Evolutionary conservation across 2,888 invertebrate genomes (phyloP), one percentile per base, ranked within the genome.

Genomic region (Diaphora mendica): DNA sequence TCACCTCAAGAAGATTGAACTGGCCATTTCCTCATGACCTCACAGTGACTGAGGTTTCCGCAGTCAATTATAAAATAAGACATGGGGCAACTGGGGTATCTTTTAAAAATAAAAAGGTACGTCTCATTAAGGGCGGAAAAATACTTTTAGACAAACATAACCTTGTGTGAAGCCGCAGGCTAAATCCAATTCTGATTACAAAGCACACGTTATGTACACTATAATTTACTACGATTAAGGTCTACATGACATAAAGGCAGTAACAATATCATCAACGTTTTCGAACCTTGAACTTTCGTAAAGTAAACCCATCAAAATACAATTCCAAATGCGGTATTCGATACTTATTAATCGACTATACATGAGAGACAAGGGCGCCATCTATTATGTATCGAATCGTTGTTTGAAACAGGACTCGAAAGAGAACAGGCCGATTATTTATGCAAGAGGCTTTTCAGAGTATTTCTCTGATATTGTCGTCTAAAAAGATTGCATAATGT

Each of bases 301-400:
- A 48, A 72, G 70, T 26, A 15, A 71, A 80, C 71, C 13, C 3
- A 62, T 70, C n/a, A n/a, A 69, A 62, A 62, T 20, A 64, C 30
- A 64, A 48, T 35, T 30, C 33, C 33, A n/a, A 74, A 74, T 73
- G 74, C 33, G 17, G 67, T 48, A 69, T 23, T 44, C 69, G 68
- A 72, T 74, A 69, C 62, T 65, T 75, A 71, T n/a, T 64, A 72
- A 55, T 26, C 42, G 48, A 71, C 35, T 48, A 11, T 67, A 73
- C 35, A 72, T 51, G 42, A 65, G 73, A 64, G 68, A 76, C 20
- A 62, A 64, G 35, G 20, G 44, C 55, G 73, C 71, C 68, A 83
- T 81, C 70, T 75, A 79, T 76, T 77, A 82, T 73, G 72, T 76
- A 82, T 72, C 55, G 48, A 64, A 72, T 65, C 64, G 71, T 75